A percentile compares a stretch with the other conserved stretches of the same genome.
Evolutionary conservation across 2,113 vertebrate genomes (phyloP).

Genomic region (Oryzias celebensis): DNA sequence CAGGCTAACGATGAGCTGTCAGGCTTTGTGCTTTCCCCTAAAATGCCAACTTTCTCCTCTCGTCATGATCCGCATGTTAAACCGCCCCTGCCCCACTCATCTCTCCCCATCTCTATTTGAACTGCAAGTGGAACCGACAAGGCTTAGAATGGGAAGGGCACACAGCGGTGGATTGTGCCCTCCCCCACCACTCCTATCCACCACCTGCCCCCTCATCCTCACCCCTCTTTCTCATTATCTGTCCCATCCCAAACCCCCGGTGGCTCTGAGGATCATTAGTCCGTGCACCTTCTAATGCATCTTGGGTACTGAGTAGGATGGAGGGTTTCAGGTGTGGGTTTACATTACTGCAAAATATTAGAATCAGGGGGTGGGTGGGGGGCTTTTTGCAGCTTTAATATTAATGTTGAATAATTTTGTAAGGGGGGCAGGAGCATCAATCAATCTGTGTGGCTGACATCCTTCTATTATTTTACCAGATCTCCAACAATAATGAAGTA

Average conservation of each 20-base stretch:
- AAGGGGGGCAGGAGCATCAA: slow-evolving; percentile 41
- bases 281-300: slow-evolving; percentile 37
- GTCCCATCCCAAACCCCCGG: slow-evolving; percentile 42
- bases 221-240: slow-evolving; percentile 61
- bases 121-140: slow-evolving; percentile 66
- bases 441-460: slow-evolving; percentile 38
- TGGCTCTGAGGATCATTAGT: slow-evolving; percentile 43
- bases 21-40: slow-evolving; percentile 38
- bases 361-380: slow-evolving; percentile 28
- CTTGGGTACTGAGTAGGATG: slow-evolving; percentile 21
- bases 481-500: slow-evolving; percentile 53
- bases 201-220: slow-evolving; percentile 63
- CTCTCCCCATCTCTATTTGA: slow-evolving; percentile 46
- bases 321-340: slow-evolving; percentile 64
- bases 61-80: slow-evolving; percentile 60
- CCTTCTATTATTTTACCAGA: slow-evolving; percentile 25
- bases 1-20: slow-evolving; percentile 37
- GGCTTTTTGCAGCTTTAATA: slow-evolving; percentile 31
- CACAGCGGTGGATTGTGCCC: slow-evolving; percentile 65
- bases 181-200: slow-evolving; percentile 63
- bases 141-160: slow-evolving; percentile 52
- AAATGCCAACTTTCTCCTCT: slow-evolving; percentile 57
- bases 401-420: slow-evolving; percentile 45
- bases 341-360: slow-evolving; percentile 55
- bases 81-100: slow-evolving; percentile 42